Base-by-base conservation (phyloP, 1,140 invertebrate genomes). In the Diplogasteroides magnus region DNA sequence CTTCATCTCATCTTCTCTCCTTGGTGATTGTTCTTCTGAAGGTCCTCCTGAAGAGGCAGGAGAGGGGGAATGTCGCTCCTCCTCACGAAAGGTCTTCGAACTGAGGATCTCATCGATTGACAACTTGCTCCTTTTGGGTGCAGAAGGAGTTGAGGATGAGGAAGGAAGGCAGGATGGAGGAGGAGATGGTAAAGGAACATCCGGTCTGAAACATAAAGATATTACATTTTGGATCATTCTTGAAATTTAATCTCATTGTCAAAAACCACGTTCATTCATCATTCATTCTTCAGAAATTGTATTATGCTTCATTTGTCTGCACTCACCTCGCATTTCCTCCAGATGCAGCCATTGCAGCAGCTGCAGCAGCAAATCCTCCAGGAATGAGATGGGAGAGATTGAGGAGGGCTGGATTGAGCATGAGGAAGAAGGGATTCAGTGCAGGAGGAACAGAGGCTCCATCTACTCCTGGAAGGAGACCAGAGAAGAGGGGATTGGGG, bases 71-170 rank as follows among this genome's bases (percentile, higher is more conserved):
- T 63, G 26, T 15, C 26, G 15, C 31, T 14, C 31, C n/a, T 65
- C 48, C 64, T 37, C 11, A 19, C 48, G 48, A n/a, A n/a, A n/a
- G 15, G 72, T 32, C 37, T 74, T 74, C 28, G 65, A 58, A 37
- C 67, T 71, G 29, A 74, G 31, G 23, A 74, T 71, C 61, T 74
- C 69, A 56, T 74, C 73, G 29, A 72, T 72, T 13, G 68, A 72
- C 19, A 72, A 56, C 29, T 61, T 73, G 28, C 66, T 48, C 26
- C 58, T 64, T 31, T 48, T 68, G 13, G 66, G 57, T 2, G 31
- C 56, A 31, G 37, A 60, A 26, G 55, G 57, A 15, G 59, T 23
- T n/a, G 61, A 59, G 31, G 70, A 59, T 56, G 57, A 31, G 2
- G 32, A 28, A 23, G 31, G 62, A 23, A 64, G 14, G 26, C 63